Evolutionary conservation across 1,140 invertebrate species (phyloP).

Genomic region (Drosophila lacertosa): DNA sequence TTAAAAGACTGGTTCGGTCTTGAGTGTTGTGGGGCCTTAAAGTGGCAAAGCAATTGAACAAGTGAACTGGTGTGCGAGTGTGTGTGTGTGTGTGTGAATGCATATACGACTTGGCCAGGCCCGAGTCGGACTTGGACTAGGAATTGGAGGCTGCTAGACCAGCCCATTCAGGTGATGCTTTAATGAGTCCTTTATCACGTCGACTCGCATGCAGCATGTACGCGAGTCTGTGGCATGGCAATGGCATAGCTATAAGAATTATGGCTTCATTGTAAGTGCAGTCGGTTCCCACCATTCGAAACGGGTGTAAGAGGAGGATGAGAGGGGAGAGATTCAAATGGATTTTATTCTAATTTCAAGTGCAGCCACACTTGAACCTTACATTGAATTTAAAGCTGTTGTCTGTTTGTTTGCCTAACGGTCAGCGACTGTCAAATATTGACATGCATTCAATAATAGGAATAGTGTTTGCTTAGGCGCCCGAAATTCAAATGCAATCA

Average conservation of each 20-base stretch:
- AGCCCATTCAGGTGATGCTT: slow-evolving; percentile 80
- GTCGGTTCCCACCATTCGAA: slow-evolving; percentile 49
- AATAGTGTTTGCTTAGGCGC: slow-evolving; percentile 67
- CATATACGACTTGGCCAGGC: slow-evolving; percentile 12
- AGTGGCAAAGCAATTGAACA: slow-evolving; percentile 80
- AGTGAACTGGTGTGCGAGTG: slow-evolving; percentile 51
- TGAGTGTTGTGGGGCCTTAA: slow-evolving; percentile 61
- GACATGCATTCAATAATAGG: slow-evolving; percentile 69
- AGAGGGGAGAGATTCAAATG: slow-evolving; percentile 37
- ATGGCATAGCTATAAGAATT: slow-evolving; percentile 61
- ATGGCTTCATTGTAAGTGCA: slow-evolving; percentile 70
- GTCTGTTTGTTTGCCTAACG: slow-evolving; percentile 59
- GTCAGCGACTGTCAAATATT: slow-evolving; percentile 64
- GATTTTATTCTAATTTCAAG: slow-evolving; percentile 75
- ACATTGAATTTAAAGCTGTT: slow-evolving; percentile 34
- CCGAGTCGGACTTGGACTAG: slow-evolving; percentile 27
- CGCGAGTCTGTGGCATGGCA: slow-evolving; percentile 33
- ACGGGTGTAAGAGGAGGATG: background rate
- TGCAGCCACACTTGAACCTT: slow-evolving; percentile 56
- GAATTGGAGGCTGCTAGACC: slow-evolving; percentile 71
- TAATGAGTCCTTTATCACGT: slow-evolving; percentile 82
- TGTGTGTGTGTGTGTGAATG: slow-evolving; percentile 3
- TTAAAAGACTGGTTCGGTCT: slow-evolving; percentile 65
- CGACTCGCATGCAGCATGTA: slow-evolving; percentile 52
- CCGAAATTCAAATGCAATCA: slow-evolving; percentile 29